Evolutionary conservation across 2,113 vertebrate genomes (phyloP).

Genomic region (Salminus brasiliensis): DNA sequence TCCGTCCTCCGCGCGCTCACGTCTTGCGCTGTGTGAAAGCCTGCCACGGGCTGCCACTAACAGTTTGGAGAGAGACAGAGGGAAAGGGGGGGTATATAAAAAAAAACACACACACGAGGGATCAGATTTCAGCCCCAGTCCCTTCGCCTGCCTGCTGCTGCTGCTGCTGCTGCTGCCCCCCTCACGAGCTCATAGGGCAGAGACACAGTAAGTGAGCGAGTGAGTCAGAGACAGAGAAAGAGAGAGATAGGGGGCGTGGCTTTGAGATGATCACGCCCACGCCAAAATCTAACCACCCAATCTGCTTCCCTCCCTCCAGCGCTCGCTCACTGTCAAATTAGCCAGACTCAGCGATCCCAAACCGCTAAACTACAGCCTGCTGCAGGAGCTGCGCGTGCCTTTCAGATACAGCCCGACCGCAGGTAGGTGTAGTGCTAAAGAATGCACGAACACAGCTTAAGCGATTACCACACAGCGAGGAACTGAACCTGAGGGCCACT

Average conservation of each 20-base stretch:
- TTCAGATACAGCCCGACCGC: not conserved
- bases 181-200: conserved; percentile 42
- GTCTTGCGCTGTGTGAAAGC: conserved; percentile 51
- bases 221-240: conserved; percentile 57
- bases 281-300: conserved; percentile 49
- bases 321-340: conserved; percentile 31
- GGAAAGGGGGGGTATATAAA: not conserved
- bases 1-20: conserved; percentile 33
- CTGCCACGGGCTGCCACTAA: conserved; percentile 54
- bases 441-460: not conserved
- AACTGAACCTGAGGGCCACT: not conserved
- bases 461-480: not conserved
- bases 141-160: conserved; percentile 46
- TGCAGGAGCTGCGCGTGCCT: not conserved
- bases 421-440: not conserved
- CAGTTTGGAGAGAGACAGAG: conserved; percentile 45
- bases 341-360: conserved; percentile 35
- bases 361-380: conserved; percentile 2
- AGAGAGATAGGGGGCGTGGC: conserved; percentile 59
- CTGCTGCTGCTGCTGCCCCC: conserved; percentile 44
- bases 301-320: conserved; percentile 34
- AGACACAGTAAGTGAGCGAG: conserved; percentile 62
- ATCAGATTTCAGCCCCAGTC: conserved; percentile 55
- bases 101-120: conserved; percentile 27
- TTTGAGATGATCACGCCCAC: conserved; percentile 30